Evolutionary conservation across 2,888 invertebrate genomes (phyloP), one percentile per base, ranked within the genome.

Genomic region (Drosophila borealis): DNA sequence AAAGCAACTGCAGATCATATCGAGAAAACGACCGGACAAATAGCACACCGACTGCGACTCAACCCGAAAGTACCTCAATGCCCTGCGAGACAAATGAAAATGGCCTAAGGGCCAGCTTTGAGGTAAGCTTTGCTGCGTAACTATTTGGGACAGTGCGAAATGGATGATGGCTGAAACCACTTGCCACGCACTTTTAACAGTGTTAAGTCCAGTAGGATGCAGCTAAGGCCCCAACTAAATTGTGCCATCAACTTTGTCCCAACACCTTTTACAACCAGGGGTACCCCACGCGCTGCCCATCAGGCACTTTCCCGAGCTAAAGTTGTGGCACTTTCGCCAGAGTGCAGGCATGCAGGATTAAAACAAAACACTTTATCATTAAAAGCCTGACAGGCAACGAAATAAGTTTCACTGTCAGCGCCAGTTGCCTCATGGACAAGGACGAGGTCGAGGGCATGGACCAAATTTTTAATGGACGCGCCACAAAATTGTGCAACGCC

Each of bases 351-450:
- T 50, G 68, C 76, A 59, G 75, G 81, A 81, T 79, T 81, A 81
- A 78, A 88, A 70, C 71, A 69, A 70, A 71, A 77, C 87, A 88
- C 89, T 83, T 89, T 89, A 89, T 86, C 83, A 87, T 83, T 88
- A 80, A 55, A 76, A 70, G 64, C 72, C 80, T 87, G 89, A 83
- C 83, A 89, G 78, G 65, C 70, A 70, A 59, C 79, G 70, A 74
- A 79, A 85, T 79, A 80, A 79, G 76, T 76, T 88, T 63, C 42
- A 21, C 49, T 69, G 69, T 74, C 75, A 65, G 74, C 65, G 59
- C 57, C 73, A 74, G 56, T 61, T 70, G 66, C 66, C 65, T 21
- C 69, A 55, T 37, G 53, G 21, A 25, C 64, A 66, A 48, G 73
- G 69, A 59, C 62, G 54, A 53, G 41, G 56, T 34, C 21, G 33